These are phyloP conservation scores for Neocrepidodera transversa DNA, from an alignment of 2,888 invertebrate species.

Conservation along the genomic window DNA sequence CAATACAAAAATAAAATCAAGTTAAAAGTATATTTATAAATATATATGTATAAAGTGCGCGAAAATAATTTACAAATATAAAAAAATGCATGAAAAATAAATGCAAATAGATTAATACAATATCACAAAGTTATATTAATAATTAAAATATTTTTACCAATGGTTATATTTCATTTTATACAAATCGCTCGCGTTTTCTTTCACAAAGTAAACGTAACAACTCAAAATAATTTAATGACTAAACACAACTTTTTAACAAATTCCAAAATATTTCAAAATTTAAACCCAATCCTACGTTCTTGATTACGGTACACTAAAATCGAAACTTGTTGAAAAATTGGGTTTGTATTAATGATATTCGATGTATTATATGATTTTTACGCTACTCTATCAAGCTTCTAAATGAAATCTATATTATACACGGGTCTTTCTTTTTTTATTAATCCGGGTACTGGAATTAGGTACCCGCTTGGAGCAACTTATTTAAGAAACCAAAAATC, in stretches of 20 bases:
- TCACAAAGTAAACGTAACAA: constrained; percentile 21
- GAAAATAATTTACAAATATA: constrained; percentile 36
- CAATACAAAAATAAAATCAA: constrained; percentile 42
- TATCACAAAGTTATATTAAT: constrained; percentile 53
- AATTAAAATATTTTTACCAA: constrained; percentile 33
- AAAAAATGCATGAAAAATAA: constrained; percentile 36
- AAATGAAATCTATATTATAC: constrained; percentile 43
- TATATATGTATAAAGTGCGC: constrained; percentile 34
- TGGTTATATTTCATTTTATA: constrained; percentile 42
- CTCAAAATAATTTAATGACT: constrained; percentile 3
- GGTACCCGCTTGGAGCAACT: constrained; percentile 26
- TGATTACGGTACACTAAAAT: no score
- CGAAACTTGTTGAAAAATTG: constrained; percentile 31
- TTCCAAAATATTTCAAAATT: not conserved
- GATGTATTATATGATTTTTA: constrained; percentile 58
- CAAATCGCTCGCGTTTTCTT: constrained; percentile 37
- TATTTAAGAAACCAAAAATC: constrained; percentile 12
- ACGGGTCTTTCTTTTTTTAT: constrained; percentile 42
- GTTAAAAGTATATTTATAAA: constrained; percentile 29
- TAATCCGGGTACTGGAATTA: constrained; percentile 12
- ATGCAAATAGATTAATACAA: constrained; percentile 44
- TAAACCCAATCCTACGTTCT: no score
- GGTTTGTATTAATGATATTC: constrained; percentile 47
- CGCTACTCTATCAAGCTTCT: constrained; percentile 54
- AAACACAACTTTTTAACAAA: constrained; percentile 13